These are phyloP conservation scores for Rhodeus uyekii DNA, from an alignment of 2,797 vertebrate genomes.

Conservation along the genomic window DNA sequence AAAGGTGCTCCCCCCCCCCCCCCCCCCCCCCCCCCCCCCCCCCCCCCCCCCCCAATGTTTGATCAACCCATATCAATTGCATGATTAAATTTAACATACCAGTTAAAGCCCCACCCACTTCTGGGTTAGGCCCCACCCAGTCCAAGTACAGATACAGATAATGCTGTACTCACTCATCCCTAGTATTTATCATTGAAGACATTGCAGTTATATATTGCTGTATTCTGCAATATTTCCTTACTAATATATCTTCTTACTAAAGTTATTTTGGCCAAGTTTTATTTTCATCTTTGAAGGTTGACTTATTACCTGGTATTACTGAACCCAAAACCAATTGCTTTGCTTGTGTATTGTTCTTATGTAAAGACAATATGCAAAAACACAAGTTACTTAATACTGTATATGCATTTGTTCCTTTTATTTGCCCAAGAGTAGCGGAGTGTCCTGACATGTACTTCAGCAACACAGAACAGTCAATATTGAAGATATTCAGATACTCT, in stretches of 20 bases:
- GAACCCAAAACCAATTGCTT: not conserved
- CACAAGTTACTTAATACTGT: not conserved
- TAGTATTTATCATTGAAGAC: no score
- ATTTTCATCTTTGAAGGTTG: not conserved
- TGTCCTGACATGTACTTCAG: conserved; percentile 4
- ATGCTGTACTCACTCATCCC: no score
- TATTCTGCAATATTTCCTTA: not conserved
- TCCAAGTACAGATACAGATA: no score
- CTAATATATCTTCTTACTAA: not conserved
- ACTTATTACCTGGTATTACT: not conserved
- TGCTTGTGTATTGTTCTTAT: not conserved
- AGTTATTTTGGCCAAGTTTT: not conserved
- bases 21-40: no score
- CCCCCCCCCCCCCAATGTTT: no score
- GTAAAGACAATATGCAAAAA: not conserved
- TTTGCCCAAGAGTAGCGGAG: not conserved
- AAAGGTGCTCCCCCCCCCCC: no score
- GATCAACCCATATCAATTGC: no score
- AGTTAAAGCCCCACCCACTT: no score
- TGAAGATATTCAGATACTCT: conserved; percentile 1
- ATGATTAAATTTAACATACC: no score
- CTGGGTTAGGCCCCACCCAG: no score
- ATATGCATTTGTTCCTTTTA: not conserved
- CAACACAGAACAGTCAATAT: conserved; percentile 15
- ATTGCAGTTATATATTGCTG: not conserved